phyloP scores from a whole-genome alignment of 30 jellyfish, hydroid and myxozoan genomes.

The Cassiopea andromeda region DNA sequence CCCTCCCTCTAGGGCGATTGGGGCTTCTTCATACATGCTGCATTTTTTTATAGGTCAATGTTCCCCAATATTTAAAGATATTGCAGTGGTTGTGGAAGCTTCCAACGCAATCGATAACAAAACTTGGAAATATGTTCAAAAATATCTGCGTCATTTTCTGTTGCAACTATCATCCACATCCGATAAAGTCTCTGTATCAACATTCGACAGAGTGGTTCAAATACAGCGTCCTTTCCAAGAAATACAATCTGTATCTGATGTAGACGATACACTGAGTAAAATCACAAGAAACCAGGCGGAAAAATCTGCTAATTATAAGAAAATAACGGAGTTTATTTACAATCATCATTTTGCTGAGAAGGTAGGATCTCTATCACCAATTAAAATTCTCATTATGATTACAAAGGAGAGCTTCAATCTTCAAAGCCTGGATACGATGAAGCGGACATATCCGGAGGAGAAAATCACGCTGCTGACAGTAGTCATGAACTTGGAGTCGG shows the following conservation, averaged over 20 bases:
- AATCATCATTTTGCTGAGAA: conserved; percentile 29
- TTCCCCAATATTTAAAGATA: background rate
- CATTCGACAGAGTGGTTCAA: conserved; percentile 13
- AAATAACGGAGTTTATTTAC: background rate
- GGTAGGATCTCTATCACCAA: conserved; percentile 46
- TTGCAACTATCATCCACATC: background rate
- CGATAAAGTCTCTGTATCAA: conserved; percentile 28
- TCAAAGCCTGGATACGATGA: background rate
- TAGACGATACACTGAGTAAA: background rate
- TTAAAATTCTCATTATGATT: conserved; percentile 33
- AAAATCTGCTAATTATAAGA: background rate
- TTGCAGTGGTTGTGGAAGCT: conserved; percentile 40
- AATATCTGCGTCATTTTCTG: conserved; percentile 14
- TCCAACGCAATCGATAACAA: conserved; percentile 1
- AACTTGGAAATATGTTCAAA: conserved; percentile 11
- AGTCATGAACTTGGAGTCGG: conserved; percentile 20
- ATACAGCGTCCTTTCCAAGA: background rate
- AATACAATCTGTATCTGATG: background rate
- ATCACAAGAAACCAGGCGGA: background rate
- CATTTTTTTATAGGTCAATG: conserved; percentile 29
- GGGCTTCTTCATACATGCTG: background rate
- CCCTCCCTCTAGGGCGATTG: too few species aligned
- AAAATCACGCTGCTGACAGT: conserved; percentile 27
- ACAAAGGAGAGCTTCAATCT: conserved; percentile 34
- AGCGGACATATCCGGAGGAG: conserved; percentile 49